Conservation (phyloP, 2,888 invertebrate species). For the Epiblema foenella region DNA sequence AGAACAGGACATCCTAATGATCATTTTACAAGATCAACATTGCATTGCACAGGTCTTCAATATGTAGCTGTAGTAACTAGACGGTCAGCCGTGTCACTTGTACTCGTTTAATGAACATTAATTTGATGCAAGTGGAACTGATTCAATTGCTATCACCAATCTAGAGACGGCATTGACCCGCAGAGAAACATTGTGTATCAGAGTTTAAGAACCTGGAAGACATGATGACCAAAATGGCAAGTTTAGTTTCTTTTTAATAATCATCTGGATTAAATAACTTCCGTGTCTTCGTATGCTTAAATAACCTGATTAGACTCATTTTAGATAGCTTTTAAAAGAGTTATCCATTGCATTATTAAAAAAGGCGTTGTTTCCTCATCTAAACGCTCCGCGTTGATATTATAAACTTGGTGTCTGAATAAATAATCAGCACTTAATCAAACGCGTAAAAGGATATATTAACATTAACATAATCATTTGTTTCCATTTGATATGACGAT, state of each 20-base stretch:
- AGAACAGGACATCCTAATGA: constrained; percentile 63
- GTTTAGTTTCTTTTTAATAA: no score
- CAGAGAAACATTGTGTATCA: constrained; percentile 51
- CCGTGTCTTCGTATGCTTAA: neutral
- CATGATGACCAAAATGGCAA: no score
- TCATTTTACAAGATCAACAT: constrained; percentile 56
- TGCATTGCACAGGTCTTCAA: constrained; percentile 50
- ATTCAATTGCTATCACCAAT: constrained; percentile 82
- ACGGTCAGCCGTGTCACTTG: constrained; percentile 64
- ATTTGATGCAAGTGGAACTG: constrained; percentile 83
- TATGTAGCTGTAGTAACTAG: constrained; percentile 51
- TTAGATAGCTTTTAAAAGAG: constrained; percentile 1
- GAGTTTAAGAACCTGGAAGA: no score
- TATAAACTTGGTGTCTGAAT: constrained; percentile 6
- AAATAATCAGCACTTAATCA: constrained; percentile 24
- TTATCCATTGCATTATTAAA: neutral
- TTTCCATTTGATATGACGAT: neutral
- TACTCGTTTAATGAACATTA: constrained; percentile 76
- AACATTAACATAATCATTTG: constrained; percentile 1
- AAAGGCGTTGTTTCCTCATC: neutral
- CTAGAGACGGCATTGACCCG: constrained; percentile 78
- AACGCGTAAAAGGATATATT: constrained; percentile 2
- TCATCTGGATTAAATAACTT: no score
- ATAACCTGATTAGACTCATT: constrained; percentile 17
- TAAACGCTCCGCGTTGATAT: neutral